Evolutionary conservation across 2,888 invertebrate genomes (phyloP).

Genomic region (Andrena camellia): DNA sequence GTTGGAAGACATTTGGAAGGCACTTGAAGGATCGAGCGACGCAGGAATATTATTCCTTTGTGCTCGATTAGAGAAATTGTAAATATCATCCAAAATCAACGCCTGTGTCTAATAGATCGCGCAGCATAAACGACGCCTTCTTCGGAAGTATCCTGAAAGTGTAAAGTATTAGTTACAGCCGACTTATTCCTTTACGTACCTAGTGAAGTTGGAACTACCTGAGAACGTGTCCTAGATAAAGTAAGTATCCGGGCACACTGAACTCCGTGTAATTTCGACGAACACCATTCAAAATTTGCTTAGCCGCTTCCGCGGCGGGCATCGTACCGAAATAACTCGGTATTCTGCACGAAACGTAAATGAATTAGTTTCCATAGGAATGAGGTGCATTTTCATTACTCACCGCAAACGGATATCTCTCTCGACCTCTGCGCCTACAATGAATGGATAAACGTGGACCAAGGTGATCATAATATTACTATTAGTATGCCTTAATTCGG

Average conservation of each 20-base stretch:
- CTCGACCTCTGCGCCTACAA: constrained; percentile 86
- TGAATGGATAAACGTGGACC: constrained; percentile 88
- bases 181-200: constrained; percentile 5
- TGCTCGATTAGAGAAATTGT: constrained; percentile 8
- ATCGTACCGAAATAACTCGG: constrained; percentile 89
- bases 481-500: constrained; percentile 87
- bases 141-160: constrained; percentile 87
- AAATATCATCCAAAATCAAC: constrained; percentile 87
- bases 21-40: constrained; percentile 1
- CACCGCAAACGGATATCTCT: constrained; percentile 87
- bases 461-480: constrained; percentile 88
- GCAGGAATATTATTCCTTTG: constrained; percentile 9
- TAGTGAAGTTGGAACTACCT: constrained; percentile 75
- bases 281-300: constrained; percentile 88
- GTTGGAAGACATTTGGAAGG: background rate
- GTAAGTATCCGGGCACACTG: constrained; percentile 88
- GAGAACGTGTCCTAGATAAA: constrained; percentile 87
- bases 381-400: background rate
- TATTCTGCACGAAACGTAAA: constrained; percentile 85
- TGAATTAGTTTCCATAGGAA: background rate
- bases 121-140: constrained; percentile 87
- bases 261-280: constrained; percentile 88
- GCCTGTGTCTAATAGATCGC: constrained; percentile 88
- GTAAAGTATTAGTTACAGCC: constrained; percentile 27
- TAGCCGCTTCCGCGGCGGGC: constrained; percentile 87